These are phyloP conservation scores for Myotis findleyi DNA, from an alignment of 2,797 vertebrate species.

Conservation along the genomic window DNA sequence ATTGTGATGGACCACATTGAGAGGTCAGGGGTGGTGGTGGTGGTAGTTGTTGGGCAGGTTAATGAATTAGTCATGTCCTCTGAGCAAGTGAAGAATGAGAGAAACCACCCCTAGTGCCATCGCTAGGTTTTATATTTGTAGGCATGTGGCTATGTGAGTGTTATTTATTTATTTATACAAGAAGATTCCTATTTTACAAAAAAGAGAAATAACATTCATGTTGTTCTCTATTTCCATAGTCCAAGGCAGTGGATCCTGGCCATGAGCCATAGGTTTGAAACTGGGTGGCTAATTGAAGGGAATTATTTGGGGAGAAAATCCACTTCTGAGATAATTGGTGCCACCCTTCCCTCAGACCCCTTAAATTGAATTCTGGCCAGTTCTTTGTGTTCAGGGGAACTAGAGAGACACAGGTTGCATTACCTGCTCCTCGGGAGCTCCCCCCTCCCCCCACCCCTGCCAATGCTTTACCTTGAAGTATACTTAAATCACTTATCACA, in stretches of 20 bases:
- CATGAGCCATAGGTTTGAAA: neutral
- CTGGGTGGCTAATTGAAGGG: neutral
- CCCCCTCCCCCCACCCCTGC: accelerated
- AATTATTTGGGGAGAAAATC: neutral
- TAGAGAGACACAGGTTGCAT: neutral
- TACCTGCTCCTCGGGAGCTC: neutral
- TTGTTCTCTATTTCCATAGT: neutral
- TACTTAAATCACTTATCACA: neutral
- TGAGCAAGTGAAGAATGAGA: neutral
- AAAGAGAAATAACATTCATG: neutral
- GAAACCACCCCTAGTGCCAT: neutral
- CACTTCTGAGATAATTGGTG: neutral
- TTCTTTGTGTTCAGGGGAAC: neutral
- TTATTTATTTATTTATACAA: neutral
- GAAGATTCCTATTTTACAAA: neutral
- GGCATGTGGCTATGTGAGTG: neutral
- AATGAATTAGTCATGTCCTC: neutral
- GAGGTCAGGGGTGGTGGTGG: neutral
- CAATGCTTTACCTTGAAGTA: neutral
- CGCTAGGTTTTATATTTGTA: neutral
- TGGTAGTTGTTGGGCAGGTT: neutral
- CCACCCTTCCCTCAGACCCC: neutral
- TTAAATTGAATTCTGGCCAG: neutral
- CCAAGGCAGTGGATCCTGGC: neutral
- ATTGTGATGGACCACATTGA: neutral